phyloP scores from a whole-genome alignment of 2,113 vertebrate genomes.

The Pelobates fuscus region DNA sequence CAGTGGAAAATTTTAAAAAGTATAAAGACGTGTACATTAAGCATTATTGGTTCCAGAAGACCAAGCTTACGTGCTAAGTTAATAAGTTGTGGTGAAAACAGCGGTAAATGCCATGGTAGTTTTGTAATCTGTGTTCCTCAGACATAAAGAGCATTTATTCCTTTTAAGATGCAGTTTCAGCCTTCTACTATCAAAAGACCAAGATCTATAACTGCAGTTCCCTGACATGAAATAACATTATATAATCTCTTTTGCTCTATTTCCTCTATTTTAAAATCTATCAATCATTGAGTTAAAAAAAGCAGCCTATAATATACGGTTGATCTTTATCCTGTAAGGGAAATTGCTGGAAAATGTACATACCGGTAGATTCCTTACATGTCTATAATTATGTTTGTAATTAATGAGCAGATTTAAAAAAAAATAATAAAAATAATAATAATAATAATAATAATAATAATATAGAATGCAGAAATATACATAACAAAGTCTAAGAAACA shows the following conservation, averaged over 20 bases:
- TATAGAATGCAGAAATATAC: too few species aligned
- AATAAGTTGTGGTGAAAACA: constrained; percentile 8
- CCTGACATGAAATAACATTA: constrained; percentile 40
- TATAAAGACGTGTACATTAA: background rate
- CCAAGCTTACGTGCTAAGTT: background rate
- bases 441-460: too few species aligned
- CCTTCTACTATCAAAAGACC: constrained; percentile 19
- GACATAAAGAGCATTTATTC: constrained; percentile 31
- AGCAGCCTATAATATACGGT: constrained; percentile 7
- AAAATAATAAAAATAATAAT: too few species aligned
- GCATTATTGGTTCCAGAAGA: background rate
- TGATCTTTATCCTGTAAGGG: constrained; percentile 42
- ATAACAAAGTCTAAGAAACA: too few species aligned
- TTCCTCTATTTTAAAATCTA: constrained; percentile 40
- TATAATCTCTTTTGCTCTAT: constrained; percentile 44
- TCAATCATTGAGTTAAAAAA: constrained; percentile 22
- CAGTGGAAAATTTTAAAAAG: background rate
- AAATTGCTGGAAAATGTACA: constrained; percentile 7
- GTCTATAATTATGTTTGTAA: background rate
- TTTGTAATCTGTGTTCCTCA: constrained; percentile 21
- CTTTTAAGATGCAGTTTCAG: constrained; percentile 32
- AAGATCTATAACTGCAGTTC: constrained; percentile 29
- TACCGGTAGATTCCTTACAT: background rate
- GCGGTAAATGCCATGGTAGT: constrained; percentile 10
- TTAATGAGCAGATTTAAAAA: background rate